Conservation (phyloP, 1,140 invertebrate genomes). For the Dolichoris vasculosae region DNA sequence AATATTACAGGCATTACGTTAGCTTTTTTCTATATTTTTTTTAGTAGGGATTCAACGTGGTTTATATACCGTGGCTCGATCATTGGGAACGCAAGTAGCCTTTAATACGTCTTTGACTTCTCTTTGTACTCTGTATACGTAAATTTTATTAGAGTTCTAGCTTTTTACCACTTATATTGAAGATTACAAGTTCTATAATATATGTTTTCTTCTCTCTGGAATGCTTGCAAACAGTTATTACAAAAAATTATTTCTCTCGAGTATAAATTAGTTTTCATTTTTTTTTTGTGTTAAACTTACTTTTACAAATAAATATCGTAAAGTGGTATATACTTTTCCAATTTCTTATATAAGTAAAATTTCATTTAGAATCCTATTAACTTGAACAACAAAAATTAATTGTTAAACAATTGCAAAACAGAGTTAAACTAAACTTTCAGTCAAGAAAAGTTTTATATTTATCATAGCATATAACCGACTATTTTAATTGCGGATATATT, state of each 20-base stretch:
- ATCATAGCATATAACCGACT: not conserved
- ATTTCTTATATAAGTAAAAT: not conserved
- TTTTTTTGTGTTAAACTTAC: conserved; percentile 32
- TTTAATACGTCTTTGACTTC: not conserved
- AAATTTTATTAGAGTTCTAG: not conserved
- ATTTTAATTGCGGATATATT: not conserved
- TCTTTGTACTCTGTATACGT: not conserved
- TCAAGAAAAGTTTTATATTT: not conserved
- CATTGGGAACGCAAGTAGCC: too few species aligned
- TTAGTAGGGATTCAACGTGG: not conserved
- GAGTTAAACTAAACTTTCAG: not conserved
- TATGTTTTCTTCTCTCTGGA: not conserved
- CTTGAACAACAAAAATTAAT: conserved; percentile 12
- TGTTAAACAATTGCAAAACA: not conserved
- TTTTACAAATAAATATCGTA: conserved; percentile 28
- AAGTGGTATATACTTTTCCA: not conserved
- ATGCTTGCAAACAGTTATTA: not conserved
- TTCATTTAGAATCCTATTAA: not conserved
- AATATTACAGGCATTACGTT: conserved; percentile 43
- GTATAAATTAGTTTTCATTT: conserved; percentile 11
- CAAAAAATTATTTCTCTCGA: conserved; percentile 40
- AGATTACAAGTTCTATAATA: not conserved
- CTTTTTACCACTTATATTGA: not conserved
- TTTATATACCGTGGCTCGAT: not conserved
- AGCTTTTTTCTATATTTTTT: conserved; percentile 25